A percentile compares a stretch with the other conserved stretches of the same genome.
Evolutionary conservation across 2,797 vertebrate species (phyloP).

Genomic region (Falco cherrug): DNA sequence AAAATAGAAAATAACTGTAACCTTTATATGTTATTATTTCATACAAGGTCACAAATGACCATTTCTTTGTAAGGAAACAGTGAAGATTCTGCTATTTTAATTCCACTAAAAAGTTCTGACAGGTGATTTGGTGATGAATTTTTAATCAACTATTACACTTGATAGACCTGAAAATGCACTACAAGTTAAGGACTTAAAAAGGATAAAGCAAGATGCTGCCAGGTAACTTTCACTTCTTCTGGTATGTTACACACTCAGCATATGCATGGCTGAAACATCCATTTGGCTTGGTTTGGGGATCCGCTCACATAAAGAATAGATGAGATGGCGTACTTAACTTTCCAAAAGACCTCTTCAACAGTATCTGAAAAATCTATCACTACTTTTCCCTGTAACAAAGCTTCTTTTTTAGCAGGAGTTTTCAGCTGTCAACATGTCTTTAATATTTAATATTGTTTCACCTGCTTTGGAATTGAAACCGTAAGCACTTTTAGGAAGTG

Average conservation of each 20-base stretch:
- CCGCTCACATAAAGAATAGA: constrained; percentile 48
- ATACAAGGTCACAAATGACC: neutral
- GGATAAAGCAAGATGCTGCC: neutral
- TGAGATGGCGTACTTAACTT: constrained; percentile 44
- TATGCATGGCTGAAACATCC: constrained; percentile 47
- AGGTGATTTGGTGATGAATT: neutral
- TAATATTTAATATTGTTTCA: constrained; percentile 61
- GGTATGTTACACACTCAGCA: neutral
- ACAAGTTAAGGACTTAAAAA: constrained; percentile 8
- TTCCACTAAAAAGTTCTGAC: neutral
- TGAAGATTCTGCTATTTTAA: neutral
- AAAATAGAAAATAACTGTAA: neutral
- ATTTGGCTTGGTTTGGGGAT: constrained; percentile 33
- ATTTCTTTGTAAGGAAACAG: neutral
- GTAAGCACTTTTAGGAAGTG: constrained; percentile 16
- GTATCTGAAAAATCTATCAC: constrained; percentile 6
- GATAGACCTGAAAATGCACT: constrained; percentile 8
- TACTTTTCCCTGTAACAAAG: constrained; percentile 1
- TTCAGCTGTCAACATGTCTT: constrained; percentile 19
- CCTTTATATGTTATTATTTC: neutral
- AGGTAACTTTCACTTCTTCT: constrained; percentile 43
- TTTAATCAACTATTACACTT: constrained; percentile 8
- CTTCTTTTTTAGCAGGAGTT: constrained; percentile 2
- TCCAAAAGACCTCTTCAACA: constrained; percentile 26
- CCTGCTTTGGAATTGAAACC: constrained; percentile 32